Evolutionary conservation across 2,113 vertebrate species (phyloP).

Genomic region (Prochilodus magdalenae): DNA sequence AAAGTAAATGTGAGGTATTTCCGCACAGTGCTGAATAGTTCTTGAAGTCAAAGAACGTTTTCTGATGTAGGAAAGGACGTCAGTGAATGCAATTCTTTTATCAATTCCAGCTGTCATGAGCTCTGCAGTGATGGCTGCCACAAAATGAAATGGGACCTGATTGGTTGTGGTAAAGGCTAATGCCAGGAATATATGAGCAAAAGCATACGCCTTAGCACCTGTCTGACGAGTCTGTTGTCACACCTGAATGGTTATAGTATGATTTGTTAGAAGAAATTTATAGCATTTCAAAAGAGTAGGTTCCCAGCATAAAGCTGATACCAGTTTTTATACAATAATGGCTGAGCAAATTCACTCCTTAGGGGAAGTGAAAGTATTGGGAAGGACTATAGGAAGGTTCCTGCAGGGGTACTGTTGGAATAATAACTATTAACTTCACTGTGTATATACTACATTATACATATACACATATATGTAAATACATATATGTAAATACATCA

Average conservation of each 20-base stretch:
- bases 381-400: not conserved
- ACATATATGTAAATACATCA: too few relatives aligned
- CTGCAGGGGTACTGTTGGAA: not conserved
- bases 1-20: slow-evolving; percentile 29
- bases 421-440: too few relatives aligned
- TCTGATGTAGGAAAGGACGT: not conserved
- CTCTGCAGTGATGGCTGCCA: not conserved
- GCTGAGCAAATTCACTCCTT: not conserved
- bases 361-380: not conserved
- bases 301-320: not conserved
- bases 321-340: not conserved
- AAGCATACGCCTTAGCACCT: not conserved
- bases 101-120: slow-evolving; percentile 15
- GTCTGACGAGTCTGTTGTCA: not conserved
- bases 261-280: not conserved
- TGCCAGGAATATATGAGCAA: not conserved
- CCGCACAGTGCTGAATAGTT: slow-evolving; percentile 21
- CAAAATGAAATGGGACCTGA: slow-evolving; percentile 3
- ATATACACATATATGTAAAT: too few relatives aligned
- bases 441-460: too few relatives aligned
- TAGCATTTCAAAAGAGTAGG: not conserved
- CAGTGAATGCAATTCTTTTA: not conserved
- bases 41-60: slow-evolving; percentile 31
- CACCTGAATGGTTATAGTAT: not conserved
- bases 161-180: slow-evolving; percentile 19